Conservation (phyloP, 2,113 vertebrate species). For the Apaloderma vittatum region DNA sequence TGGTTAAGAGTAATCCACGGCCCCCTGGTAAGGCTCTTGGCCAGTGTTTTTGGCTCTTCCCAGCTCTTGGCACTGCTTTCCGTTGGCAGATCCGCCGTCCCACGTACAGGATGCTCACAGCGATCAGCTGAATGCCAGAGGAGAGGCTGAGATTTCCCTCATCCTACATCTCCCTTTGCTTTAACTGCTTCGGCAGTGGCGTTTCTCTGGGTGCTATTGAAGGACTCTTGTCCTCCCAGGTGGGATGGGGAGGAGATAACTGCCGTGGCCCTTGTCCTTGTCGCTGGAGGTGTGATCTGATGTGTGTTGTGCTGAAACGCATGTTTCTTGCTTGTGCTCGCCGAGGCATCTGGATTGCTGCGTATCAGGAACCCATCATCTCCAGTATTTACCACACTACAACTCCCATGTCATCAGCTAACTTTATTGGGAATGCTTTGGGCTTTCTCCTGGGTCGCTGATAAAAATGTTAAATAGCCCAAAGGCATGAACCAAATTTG, state of each 20-base stretch:
- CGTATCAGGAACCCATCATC: background rate
- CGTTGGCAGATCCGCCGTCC: background rate
- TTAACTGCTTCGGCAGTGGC: background rate
- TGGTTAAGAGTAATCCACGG: background rate
- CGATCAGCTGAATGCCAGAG: background rate
- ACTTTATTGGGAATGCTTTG: background rate
- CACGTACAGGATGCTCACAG: background rate
- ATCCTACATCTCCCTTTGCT: background rate
- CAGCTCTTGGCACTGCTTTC: background rate
- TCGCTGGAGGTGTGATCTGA: background rate
- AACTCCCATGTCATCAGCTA: constrained; percentile 37
- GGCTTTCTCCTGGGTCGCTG: constrained; percentile 38
- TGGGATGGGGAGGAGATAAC: background rate
- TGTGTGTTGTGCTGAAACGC: background rate
- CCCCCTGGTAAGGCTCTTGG: background rate
- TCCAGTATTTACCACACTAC: background rate
- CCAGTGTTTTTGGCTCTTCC: background rate
- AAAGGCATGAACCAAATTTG: constrained; percentile 14
- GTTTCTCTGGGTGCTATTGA: background rate
- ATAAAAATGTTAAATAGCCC: constrained; percentile 45
- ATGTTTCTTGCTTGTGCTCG: background rate
- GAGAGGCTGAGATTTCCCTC: background rate
- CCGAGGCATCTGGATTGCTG: background rate
- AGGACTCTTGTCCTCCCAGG: background rate
- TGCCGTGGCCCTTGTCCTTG: background rate